phyloP scores from a whole-genome alignment of 2,888 invertebrate genomes.

The Tetragonisca angustula region DNA sequence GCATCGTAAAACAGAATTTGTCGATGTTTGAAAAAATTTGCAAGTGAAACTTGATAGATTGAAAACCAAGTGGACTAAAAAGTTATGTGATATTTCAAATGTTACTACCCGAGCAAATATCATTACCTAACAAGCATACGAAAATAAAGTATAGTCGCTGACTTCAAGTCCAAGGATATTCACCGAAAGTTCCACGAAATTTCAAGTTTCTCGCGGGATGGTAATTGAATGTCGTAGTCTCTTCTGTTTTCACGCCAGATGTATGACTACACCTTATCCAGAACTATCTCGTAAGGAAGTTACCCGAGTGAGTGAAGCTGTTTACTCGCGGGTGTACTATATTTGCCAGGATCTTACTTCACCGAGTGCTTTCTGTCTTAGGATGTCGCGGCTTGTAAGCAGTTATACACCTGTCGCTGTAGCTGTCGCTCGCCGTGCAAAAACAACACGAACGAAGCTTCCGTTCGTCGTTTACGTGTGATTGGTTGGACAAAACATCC shows the following conservation, averaged over 20 bases:
- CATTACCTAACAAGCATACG: rapidly evolving
- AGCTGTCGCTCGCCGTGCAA: not conserved
- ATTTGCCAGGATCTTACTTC: conserved; percentile 6
- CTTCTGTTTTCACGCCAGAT: not conserved
- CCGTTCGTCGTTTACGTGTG: not conserved
- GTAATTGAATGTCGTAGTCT: not conserved
- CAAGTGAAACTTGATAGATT: no score
- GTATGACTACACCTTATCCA: not conserved
- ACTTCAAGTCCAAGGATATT: not conserved
- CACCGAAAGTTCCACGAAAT: not conserved
- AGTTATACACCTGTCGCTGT: not conserved
- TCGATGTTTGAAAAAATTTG: no score
- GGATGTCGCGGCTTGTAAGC: conserved; percentile 23
- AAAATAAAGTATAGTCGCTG: not conserved
- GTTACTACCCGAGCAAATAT: no score
- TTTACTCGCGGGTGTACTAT: conserved; percentile 4
- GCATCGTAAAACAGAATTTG: no score
- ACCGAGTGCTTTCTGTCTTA: conserved; percentile 12
- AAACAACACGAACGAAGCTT: not conserved
- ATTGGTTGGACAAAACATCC: not conserved
- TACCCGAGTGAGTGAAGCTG: not conserved
- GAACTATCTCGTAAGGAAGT: not conserved
- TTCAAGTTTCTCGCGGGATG: not conserved
- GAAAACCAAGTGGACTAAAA: no score
- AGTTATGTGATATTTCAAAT: no score